Evolutionary conservation across 1,140 invertebrate genomes (phyloP), one percentile per base, ranked within the genome.

Genomic region (Dufourea novaeangliae): DNA sequence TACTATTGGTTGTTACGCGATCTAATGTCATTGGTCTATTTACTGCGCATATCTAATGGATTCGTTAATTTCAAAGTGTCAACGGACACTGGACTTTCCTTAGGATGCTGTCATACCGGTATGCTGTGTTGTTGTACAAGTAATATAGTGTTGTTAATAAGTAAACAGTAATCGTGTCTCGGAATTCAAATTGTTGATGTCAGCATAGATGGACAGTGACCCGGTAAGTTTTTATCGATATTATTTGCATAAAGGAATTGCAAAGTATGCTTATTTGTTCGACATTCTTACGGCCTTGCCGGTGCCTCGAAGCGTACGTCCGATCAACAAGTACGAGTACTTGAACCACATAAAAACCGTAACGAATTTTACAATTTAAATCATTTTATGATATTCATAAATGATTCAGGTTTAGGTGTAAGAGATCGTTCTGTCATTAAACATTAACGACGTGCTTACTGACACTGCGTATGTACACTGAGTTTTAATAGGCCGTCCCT

Each of bases 21-120:
- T 39, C 34, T 8, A 54, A 66, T 14, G 25, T 54, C 8, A 66
- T 54, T 54, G 46, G 61, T 73, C 25, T 54, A 8, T 73, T 73
- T 66, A 41, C 22, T 32, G 61, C 27, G 6, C 27, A 8, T 10
- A 29, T 14, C 27, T 29, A 37, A 34, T 29, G 7, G 61, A 73
- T 39, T 64, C 61, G 34, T 34, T 39, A 34, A 17, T 66, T 66
- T 52, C 1, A 39, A 73, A 50, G 12, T 27, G 25, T 37, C 39
- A 64, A 73, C 61, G 34, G 25, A 39, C 7, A 14, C 37, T 27
- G 27, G 27, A 54, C 11, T 63, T 63, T 29, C 10, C n/a, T 6
- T 22, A 3, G 2, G 14, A 37, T 22, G 6, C 14, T 39, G 22
- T 29, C 7, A n/a, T 22, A 34, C 6, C 27, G 29, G 22, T 39